These are phyloP conservation scores for Netelia virgata DNA, from an alignment of 2,888 invertebrate species.

Conservation along the genomic window DNA sequence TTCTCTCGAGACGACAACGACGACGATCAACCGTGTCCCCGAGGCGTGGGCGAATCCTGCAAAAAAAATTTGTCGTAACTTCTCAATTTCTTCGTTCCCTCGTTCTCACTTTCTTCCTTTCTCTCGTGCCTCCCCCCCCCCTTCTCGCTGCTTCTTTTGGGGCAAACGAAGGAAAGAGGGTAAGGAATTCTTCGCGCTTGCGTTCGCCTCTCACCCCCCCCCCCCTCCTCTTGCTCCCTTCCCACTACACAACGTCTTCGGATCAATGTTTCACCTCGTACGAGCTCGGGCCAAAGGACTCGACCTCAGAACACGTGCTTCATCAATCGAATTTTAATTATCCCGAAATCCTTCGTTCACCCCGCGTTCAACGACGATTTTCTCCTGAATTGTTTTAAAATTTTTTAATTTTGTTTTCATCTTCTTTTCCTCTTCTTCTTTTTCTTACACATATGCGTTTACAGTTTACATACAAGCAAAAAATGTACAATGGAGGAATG, in stretches of 20 bases:
- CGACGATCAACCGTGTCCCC: neutral
- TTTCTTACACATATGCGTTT: constrained; percentile 54
- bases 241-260: neutral
- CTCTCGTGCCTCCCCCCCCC: neutral
- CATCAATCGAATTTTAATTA: constrained; percentile 17
- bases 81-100: neutral
- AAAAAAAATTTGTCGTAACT: constrained; percentile 27
- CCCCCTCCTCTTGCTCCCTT: too few species aligned
- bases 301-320: too few species aligned
- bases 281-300: neutral
- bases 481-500: constrained; percentile 66
- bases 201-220: neutral
- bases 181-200: constrained; percentile 23
- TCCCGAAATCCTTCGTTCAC: neutral
- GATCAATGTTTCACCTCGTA: constrained; percentile 27
- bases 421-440: neutral
- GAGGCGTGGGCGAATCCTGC: constrained; percentile 40
- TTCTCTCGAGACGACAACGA: too few species aligned
- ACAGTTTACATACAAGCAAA: constrained; percentile 60
- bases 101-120: neutral
- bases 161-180: constrained; percentile 41
- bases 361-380: constrained; percentile 7
- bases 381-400: too few species aligned
- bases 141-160: constrained; percentile 14
- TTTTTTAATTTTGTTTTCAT: constrained; percentile 10